Percentiles rank a stretch among this genome's conserved stretches.
phyloP scores from a whole-genome alignment of 2,113 vertebrate genomes.

The Protobothrops flavoviridis region DNA sequence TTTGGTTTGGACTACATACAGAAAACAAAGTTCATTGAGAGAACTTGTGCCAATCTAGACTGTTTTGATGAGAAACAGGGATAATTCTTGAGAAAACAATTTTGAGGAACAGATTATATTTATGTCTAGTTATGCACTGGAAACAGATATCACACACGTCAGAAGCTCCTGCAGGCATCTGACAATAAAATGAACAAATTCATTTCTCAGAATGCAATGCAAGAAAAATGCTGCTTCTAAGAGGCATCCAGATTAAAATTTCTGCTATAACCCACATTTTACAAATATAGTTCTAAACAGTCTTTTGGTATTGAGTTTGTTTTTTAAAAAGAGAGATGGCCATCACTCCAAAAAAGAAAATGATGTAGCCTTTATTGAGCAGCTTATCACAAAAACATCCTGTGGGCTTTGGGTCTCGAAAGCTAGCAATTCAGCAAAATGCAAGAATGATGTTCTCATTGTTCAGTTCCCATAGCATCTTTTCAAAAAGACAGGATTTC shows the following conservation, averaged over 20 bases:
- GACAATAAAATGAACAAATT: slow-evolving; percentile 25
- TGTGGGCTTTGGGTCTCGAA: slow-evolving; percentile 68
- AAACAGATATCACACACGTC: slow-evolving; percentile 22
- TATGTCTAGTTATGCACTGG: background rate
- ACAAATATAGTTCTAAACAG: slow-evolving; percentile 36
- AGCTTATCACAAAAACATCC: slow-evolving; percentile 61
- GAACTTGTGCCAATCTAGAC: background rate
- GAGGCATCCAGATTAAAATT: background rate
- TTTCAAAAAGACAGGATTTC: slow-evolving; percentile 59
- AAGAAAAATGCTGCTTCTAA: background rate
- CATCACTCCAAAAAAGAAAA: slow-evolving; percentile 35
- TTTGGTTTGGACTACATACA: background rate
- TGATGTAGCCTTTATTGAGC: slow-evolving; percentile 27
- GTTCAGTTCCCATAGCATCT: slow-evolving; percentile 40
- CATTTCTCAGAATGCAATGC: background rate
- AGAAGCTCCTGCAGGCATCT: slow-evolving; percentile 1
- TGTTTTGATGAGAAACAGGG: background rate
- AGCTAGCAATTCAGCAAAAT: slow-evolving; percentile 68
- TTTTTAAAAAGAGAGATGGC: slow-evolving; percentile 28
- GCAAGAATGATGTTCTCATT: slow-evolving; percentile 31
- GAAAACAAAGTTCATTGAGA: background rate
- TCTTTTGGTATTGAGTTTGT: slow-evolving; percentile 38
- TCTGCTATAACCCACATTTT: slow-evolving; percentile 18
- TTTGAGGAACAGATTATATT: background rate
- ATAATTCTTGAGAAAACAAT: background rate